These are phyloP conservation scores for Trachops cirrhosus DNA, from an alignment of 2,797 vertebrate species.

Conservation along the genomic window DNA sequence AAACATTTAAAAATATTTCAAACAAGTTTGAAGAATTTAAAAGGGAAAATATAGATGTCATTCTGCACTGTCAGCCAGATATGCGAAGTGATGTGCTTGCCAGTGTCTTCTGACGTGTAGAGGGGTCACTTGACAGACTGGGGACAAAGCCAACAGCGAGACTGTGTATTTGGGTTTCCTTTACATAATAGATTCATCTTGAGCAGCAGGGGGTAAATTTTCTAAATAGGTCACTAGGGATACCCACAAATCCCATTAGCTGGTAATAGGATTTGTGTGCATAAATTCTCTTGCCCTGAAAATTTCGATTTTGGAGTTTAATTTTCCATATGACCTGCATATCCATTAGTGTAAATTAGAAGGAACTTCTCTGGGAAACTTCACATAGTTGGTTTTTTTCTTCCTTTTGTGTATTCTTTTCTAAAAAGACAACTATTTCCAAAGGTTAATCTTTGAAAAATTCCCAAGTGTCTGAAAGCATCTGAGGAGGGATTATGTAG, in stretches of 20 bases:
- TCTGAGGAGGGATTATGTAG: neutral
- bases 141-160: constrained; percentile 31
- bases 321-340: constrained; percentile 69
- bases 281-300: constrained; percentile 34
- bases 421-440: constrained; percentile 31
- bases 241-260: constrained; percentile 71
- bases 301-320: constrained; percentile 69
- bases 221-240: constrained; percentile 60
- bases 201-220: constrained; percentile 56
- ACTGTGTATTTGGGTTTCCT: constrained; percentile 41
- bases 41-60: constrained; percentile 26
- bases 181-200: constrained; percentile 61
- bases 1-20: neutral
- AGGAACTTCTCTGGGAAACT: constrained; percentile 48
- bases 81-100: neutral
- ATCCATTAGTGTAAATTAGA: constrained; percentile 38
- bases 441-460: constrained; percentile 53
- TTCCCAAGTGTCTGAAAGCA: constrained; percentile 32
- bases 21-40: neutral
- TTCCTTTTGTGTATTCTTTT: constrained; percentile 46
- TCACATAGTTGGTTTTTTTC: neutral
- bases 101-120: constrained; percentile 23
- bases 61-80: constrained; percentile 8
- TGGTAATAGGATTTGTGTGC: constrained; percentile 45
- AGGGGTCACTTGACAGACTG: neutral